These are phyloP conservation scores for Anthophora plumipes DNA, from an alignment of 2,888 invertebrate genomes.

Conservation along the genomic window DNA sequence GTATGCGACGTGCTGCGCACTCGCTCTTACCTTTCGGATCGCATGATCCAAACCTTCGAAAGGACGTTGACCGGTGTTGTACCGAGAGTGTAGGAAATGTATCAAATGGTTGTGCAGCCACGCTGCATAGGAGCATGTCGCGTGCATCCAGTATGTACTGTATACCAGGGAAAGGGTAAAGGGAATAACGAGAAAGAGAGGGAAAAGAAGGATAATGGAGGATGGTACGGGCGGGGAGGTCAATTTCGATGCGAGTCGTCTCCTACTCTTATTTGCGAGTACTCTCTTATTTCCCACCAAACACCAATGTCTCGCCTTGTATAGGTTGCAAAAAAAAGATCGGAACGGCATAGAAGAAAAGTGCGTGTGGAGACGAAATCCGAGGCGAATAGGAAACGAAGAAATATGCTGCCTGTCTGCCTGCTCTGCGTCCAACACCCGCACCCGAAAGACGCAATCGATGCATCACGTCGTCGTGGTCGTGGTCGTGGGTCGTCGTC, in stretches of 20 bases:
- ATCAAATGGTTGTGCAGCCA: slow-evolving; percentile 38
- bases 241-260: too few species aligned
- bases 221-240: too few species aligned
- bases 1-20: slow-evolving; percentile 77
- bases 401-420: slow-evolving; percentile 20
- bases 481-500: too few species aligned
- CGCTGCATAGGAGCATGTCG: slow-evolving; percentile 4
- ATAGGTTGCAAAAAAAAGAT: neutral
- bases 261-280: neutral
- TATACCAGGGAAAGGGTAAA: neutral
- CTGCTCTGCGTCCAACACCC: slow-evolving; percentile 30
- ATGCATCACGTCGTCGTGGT: slow-evolving; percentile 35
- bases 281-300: neutral
- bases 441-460: slow-evolving; percentile 43
- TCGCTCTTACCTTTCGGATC: slow-evolving; percentile 72
- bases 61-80: slow-evolving; percentile 79
- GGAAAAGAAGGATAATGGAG: neutral
- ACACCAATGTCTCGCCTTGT: neutral
- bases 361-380: slow-evolving; percentile 50
- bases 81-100: slow-evolving; percentile 47
- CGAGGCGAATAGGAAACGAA: slow-evolving; percentile 69
- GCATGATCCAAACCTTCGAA: slow-evolving; percentile 80
- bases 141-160: neutral
- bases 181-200: too few species aligned
- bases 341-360: slow-evolving; percentile 35